phyloP scores from a whole-genome alignment of 2,797 vertebrate species.

The Morus bassanus region DNA sequence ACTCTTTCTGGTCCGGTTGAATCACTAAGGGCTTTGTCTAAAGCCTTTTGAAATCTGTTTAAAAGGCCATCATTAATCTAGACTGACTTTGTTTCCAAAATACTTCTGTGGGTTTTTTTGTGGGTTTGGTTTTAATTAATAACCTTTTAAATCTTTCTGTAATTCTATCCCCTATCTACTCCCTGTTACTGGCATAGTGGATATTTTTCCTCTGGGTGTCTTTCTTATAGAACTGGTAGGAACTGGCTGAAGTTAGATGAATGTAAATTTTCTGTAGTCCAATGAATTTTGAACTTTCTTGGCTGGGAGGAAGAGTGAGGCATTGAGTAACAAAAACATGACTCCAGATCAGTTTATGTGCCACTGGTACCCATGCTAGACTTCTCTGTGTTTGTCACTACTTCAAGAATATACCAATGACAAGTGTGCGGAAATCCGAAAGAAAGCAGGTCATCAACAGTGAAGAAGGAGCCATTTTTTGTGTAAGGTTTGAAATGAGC shows the following conservation, averaged over 20 bases:
- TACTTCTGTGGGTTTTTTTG: neutral
- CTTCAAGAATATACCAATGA: neutral
- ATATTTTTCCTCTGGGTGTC: neutral
- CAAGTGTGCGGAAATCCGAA: neutral
- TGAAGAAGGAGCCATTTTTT: neutral
- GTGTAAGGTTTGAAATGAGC: neutral
- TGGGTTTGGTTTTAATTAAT: neutral
- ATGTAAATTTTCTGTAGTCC: neutral
- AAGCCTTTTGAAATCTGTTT: neutral
- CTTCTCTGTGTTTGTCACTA: neutral
- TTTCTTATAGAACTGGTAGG: neutral
- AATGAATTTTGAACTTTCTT: neutral
- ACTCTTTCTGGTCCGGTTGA: neutral
- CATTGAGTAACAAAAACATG: neutral
- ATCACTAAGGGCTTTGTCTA: neutral
- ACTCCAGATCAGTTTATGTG: neutral
- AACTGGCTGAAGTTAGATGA: neutral
- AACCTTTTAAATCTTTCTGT: neutral
- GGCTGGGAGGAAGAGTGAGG: neutral
- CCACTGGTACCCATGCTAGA: neutral
- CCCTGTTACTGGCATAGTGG: neutral
- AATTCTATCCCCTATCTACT: neutral
- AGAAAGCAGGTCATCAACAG: neutral
- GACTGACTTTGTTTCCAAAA: neutral
- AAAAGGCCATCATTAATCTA: neutral